These are phyloP conservation scores for Meloidogyne hapla DNA, from an alignment of 1,140 invertebrate species.

Conservation along the genomic window DNA sequence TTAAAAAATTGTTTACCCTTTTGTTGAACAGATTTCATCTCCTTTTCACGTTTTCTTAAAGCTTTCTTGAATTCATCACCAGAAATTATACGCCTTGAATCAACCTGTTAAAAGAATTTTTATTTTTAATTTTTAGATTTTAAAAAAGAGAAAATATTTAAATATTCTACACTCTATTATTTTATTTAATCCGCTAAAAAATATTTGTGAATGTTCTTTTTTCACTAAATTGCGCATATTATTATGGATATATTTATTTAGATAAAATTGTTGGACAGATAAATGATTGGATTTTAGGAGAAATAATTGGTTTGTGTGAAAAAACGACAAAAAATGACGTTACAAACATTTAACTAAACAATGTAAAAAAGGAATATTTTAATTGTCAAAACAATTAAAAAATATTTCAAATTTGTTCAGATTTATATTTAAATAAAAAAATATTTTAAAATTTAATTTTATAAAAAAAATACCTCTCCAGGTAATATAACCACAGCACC, in stretches of 20 bases:
- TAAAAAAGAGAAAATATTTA: background rate
- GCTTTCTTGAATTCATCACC: conserved; percentile 47
- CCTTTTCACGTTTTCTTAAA: conserved; percentile 31
- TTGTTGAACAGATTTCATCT: conserved; percentile 27
- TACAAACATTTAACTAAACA: background rate
- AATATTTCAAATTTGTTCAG: background rate
- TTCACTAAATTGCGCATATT: background rate
- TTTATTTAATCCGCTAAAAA: conserved; percentile 3
- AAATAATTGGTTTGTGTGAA: background rate
- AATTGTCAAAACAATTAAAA: background rate
- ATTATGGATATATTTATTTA: background rate
- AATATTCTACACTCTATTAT: background rate
- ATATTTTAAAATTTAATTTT: conserved; percentile 28
- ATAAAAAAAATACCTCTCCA: conserved; percentile 53
- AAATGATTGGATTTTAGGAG: background rate
- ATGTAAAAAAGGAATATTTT: no score
- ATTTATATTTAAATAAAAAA: background rate
- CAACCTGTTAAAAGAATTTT: conserved; percentile 27
- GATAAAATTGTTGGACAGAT: background rate
- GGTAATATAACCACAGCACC: conserved; percentile 66
- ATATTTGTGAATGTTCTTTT: background rate
- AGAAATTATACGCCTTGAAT: conserved; percentile 40
- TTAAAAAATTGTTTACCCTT: conserved; percentile 23
- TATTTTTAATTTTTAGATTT: background rate
- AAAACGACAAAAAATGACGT: background rate